Percentiles rank a stretch among this genome's conserved stretches.
phyloP scores from a whole-genome alignment of 2,113 vertebrate genomes.

The Siphamia tubifer region DNA sequence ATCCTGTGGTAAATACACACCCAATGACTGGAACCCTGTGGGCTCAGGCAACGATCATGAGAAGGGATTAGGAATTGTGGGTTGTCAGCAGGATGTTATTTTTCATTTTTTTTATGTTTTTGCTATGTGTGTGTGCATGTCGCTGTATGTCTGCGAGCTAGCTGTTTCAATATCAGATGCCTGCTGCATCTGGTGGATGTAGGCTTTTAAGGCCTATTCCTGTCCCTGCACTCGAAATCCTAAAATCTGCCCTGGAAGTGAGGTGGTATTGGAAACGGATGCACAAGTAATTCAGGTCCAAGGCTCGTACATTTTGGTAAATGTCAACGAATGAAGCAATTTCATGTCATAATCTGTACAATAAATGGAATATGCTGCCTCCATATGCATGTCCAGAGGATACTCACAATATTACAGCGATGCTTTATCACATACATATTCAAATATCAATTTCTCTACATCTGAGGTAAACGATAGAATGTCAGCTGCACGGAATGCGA shows the following conservation, averaged over 20 bases:
- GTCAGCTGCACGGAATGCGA: slow-evolving; percentile 18
- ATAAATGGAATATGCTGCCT: slow-evolving; percentile 9
- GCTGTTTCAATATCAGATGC: slow-evolving; percentile 43
- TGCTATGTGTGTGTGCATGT: slow-evolving; percentile 14
- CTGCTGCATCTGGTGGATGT: slow-evolving; percentile 32
- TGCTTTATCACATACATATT: slow-evolving; percentile 44
- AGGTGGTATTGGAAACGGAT: slow-evolving; percentile 41
- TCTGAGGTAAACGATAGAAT: slow-evolving; percentile 31
- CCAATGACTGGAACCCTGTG: slow-evolving; percentile 56
- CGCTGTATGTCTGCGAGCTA: slow-evolving; percentile 18
- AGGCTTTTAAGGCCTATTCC: slow-evolving; percentile 43
- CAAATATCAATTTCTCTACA: slow-evolving; percentile 30
- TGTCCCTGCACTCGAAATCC: slow-evolving; percentile 48
- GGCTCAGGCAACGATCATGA: slow-evolving; percentile 68
- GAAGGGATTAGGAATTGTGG: slow-evolving; percentile 66
- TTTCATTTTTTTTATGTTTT: too few species aligned
- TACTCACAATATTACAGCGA: neutral
- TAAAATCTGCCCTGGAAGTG: slow-evolving; percentile 38
- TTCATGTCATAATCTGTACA: slow-evolving; percentile 14
- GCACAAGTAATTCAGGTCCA: slow-evolving; percentile 4
- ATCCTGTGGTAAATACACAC: slow-evolving; percentile 44
- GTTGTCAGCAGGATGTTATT: slow-evolving; percentile 67
- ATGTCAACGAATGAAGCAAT: slow-evolving; percentile 38
- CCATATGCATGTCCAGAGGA: neutral
- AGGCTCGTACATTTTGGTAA: slow-evolving; percentile 22